Evolutionary conservation across 2,888 invertebrate species (phyloP), one percentile per base, ranked within the genome.

Genomic region (Cataglyphis albicans): DNA sequence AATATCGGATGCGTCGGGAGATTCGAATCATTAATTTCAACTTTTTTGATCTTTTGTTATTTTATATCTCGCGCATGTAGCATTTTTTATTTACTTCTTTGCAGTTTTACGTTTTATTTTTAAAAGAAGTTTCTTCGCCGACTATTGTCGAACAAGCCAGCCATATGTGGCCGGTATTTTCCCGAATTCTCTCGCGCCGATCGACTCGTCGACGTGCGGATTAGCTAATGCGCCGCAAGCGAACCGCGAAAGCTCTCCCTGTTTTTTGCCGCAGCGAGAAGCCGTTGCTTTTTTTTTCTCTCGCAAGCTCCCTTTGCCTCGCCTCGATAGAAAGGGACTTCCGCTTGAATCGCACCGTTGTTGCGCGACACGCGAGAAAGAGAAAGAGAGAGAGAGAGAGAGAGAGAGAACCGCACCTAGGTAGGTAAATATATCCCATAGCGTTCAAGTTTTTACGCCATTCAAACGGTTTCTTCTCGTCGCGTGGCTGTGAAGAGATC

Each of bases 221-320:
- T 89, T 87, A 89, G 86, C 73, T 76, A 83, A 86, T 83, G 86
- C 61, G 76, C 29, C 82, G 63, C 76, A 84, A 82, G 84, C 72
- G 88, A 86, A 84, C 89, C 88, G 83, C 89, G 57, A 81, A 87
- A 83, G 83, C 76, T 84, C 63, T 61, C 80, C 70, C 81, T 82
- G 82, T 89, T 88, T 89, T 85, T 89, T 63, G 57, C 73, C 10
- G 63, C 83, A 83, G 81, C 83, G 81, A 80, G 68, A 38, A 72
- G 84, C 73, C 7, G 32, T 48, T 88, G 85, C 85, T 84, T 83
- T 85, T 84, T 65, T 85, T 86, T 52, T 18, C 9, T 38, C 32
- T 52, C 73, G 61, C 70, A 78, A 86, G 65, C 48, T 68, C 64
- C 76, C 81, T 81, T 73, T 76, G 48, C n/a, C 32, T n/a, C 29